Conservation (phyloP, 2,113 vertebrate genomes). For the Chaetodon trifascialis region DNA sequence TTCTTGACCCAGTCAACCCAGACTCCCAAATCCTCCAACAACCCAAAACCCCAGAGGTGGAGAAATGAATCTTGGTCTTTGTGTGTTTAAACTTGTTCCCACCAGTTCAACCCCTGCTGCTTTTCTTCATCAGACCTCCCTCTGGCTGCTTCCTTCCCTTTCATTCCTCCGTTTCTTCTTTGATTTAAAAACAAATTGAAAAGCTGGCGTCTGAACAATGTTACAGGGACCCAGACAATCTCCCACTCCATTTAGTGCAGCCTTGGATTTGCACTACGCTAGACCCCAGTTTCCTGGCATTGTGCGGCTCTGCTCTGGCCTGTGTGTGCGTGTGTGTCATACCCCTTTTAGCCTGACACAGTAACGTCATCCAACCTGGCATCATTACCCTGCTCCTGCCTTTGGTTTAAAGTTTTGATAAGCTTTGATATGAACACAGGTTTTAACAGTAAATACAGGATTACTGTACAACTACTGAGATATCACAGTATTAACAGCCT, state of each 20-base stretch:
- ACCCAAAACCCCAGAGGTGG: constrained; percentile 48
- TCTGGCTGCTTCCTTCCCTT: constrained; percentile 49
- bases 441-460: neutral
- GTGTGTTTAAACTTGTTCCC: constrained; percentile 57
- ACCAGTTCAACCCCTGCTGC: constrained; percentile 37
- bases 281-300: constrained; percentile 54
- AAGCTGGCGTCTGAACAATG: constrained; percentile 38
- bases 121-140: constrained; percentile 44
- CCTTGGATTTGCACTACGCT: constrained; percentile 12
- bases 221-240: constrained; percentile 32
- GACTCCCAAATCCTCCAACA: constrained; percentile 36
- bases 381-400: neutral
- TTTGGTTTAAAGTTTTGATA: constrained; percentile 1
- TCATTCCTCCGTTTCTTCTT: constrained; percentile 22
- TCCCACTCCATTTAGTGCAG: neutral
- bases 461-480: neutral
- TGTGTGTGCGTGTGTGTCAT: constrained; percentile 4
- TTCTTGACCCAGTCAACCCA: constrained; percentile 41
- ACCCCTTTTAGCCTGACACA: constrained; percentile 5
- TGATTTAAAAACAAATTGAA: constrained; percentile 48
- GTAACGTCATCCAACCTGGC: neutral
- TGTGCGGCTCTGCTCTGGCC: constrained; percentile 31
- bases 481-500: neutral
- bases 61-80: constrained; percentile 46
- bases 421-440: constrained; percentile 10